Conservation (phyloP, 1,140 invertebrate species). For the Eumeta japonica region DNA sequence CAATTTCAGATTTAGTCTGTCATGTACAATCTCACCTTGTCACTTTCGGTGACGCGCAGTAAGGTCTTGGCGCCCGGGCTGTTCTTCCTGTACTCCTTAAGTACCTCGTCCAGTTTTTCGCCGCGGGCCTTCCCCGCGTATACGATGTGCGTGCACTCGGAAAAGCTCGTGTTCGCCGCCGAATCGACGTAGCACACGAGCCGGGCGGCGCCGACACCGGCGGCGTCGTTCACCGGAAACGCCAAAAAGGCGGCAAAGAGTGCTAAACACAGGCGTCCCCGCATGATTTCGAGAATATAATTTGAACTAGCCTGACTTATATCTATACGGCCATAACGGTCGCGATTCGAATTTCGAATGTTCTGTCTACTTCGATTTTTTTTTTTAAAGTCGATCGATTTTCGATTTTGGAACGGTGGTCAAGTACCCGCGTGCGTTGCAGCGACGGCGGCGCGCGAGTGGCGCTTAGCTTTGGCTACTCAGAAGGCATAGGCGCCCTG, state of each 20-base stretch:
- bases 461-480: no score
- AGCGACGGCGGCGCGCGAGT: conserved; percentile 20
- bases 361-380: no score
- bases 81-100: conserved; percentile 46
- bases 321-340: no score
- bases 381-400: conserved; percentile 24
- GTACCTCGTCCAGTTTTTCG: conserved; percentile 40
- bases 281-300: no score
- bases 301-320: no score
- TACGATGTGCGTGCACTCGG: conserved; percentile 54
- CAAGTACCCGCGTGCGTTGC: conserved; percentile 35
- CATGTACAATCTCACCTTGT: conserved; percentile 41
- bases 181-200: conserved; percentile 50
- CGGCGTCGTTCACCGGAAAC: conserved; percentile 20
- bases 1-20: background rate
- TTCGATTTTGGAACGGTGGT: conserved; percentile 17
- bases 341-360: no score
- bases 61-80: conserved; percentile 52
- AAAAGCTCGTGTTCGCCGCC: conserved; percentile 25
- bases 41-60: conserved; percentile 37
- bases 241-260: no score
- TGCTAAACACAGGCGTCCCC: no score
- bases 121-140: conserved; percentile 46
- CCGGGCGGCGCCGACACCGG: conserved; percentile 48
- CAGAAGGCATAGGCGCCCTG: no score